Base-by-base conservation (phyloP, 2,888 invertebrate species). In the Kryphioiulus occultus region DNA sequence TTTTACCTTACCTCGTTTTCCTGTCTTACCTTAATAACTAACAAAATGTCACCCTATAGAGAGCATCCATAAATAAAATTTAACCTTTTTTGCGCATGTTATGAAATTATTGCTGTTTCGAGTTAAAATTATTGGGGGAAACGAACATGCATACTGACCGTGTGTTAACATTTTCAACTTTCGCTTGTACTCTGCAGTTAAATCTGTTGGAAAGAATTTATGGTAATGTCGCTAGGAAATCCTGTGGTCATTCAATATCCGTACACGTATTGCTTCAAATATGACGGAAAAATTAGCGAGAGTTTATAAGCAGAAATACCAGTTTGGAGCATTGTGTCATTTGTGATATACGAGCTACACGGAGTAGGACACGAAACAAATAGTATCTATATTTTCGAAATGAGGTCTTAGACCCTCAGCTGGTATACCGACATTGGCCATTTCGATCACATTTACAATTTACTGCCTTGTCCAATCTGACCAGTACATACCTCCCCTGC, bases 321-420 rank as follows among this genome's bases (percentile, higher is more conserved):
- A 68, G 68, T 68, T 68, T 68, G 68, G 26, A 22, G 12, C 68
- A n/a, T 53, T 53, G 19, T 53, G 53, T 53, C 53, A 68, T 68
- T 26, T 22, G 26, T 68, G 68, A 68, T 68, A 26, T 68, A 68
- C 12, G 68, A 10, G 10, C 10, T 26, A 68, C 68, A 26, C 9
- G 68, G 26, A 68, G 26, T 22, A 68, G 26, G 68, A 68, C 68
- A 68, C 12, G 68, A 68, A 68, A 68, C 68, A 68, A 68, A 68
- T n/a, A 26, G 68, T 68, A 68, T 39, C 39, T 39, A 39, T 5
- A 5, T 5, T 68, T 68, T 26, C 10, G 26, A 68, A 68, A 68
- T 68, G 68, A 68, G 68, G 26, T 68, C 68, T 68, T 68, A 26
- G 68, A 68, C 68, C 68, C 68, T 68, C 68, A 22, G 68, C 26